Evolutionary conservation across 2,888 invertebrate species (phyloP).

Genomic region (Drosophila colorata): DNA sequence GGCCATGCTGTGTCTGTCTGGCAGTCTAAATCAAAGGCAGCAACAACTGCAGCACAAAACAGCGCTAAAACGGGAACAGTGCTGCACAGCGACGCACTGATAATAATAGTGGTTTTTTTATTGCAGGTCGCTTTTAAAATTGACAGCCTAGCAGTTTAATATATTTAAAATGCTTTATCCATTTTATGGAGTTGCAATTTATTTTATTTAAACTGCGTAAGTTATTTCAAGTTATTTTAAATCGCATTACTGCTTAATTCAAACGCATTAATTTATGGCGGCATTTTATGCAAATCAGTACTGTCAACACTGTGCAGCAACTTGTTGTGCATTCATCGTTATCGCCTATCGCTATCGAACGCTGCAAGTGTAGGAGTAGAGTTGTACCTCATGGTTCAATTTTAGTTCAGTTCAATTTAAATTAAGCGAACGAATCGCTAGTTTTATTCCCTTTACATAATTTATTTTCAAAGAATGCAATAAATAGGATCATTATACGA

Average conservation of each 20-base stretch:
- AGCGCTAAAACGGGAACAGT: slow-evolving; percentile 45
- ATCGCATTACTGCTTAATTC: neutral
- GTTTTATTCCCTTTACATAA: too few species aligned
- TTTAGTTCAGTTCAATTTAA: too few species aligned
- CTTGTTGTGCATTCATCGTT: slow-evolving; percentile 30
- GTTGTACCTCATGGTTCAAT: too few species aligned
- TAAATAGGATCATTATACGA: too few species aligned
- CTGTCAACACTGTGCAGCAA: neutral
- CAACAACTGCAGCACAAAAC: slow-evolving; percentile 39
- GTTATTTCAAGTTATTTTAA: too few species aligned
- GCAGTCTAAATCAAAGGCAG: slow-evolving; percentile 31
- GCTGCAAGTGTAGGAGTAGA: slow-evolving; percentile 11
- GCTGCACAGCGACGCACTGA: slow-evolving; percentile 27
- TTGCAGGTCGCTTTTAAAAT: neutral
- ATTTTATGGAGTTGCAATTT: neutral
- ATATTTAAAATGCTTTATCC: neutral
- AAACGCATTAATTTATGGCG: slow-evolving; percentile 12
- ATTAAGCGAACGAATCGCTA: too few species aligned
- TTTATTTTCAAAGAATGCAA: too few species aligned
- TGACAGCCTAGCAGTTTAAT: neutral
- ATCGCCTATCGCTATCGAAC: slow-evolving; percentile 29
- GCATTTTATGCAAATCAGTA: slow-evolving; percentile 19
- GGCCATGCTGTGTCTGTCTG: slow-evolving; percentile 48
- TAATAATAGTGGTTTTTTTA: slow-evolving; percentile 32
- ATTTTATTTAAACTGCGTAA: neutral